Conservation (phyloP, 2,888 invertebrate species). For the Dione vanillae region DNA sequence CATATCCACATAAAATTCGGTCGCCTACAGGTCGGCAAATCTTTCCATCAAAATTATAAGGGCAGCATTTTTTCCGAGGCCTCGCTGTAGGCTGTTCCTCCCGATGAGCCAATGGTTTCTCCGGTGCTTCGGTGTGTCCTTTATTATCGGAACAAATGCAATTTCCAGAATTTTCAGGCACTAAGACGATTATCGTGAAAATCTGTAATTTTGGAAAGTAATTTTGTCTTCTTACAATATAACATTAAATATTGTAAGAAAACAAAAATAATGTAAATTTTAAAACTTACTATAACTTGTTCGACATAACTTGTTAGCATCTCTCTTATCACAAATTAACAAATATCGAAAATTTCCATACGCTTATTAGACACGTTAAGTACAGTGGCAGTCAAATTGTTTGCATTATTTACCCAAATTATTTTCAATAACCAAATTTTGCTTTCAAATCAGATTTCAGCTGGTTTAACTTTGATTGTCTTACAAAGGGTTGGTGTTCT, state of each 20-base stretch:
- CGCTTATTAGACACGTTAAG: conserved; percentile 48
- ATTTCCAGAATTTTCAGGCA: conserved; percentile 42
- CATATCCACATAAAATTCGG: conserved; percentile 67
- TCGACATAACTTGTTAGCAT: conserved; percentile 58
- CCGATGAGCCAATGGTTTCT: conserved; percentile 21
- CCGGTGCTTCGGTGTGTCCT: background rate
- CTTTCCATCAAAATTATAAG: conserved; percentile 66
- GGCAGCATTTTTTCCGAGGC: conserved; percentile 62
- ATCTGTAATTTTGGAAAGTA: conserved; percentile 52
- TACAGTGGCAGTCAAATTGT: conserved; percentile 45
- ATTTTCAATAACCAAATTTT: conserved; percentile 29
- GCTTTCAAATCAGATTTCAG: conserved; percentile 46
- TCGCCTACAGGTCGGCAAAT: conserved; percentile 64
- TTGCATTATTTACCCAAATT: background rate
- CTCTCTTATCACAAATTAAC: conserved; percentile 61
- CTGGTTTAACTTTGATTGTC: conserved; percentile 48
- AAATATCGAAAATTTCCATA: conserved; percentile 55
- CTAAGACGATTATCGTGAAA: conserved; percentile 45
- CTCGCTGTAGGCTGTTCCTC: conserved; percentile 35
- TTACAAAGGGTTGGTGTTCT: conserved; percentile 37
- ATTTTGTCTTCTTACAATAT: too few species aligned
- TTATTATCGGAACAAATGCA: conserved; percentile 40
- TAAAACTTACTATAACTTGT: conserved; percentile 60
- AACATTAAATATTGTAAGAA: background rate
- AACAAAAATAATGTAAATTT: conserved; percentile 22